phyloP scores from a whole-genome alignment of 1,140 invertebrate genomes.

The Neelides sp. region DNA sequence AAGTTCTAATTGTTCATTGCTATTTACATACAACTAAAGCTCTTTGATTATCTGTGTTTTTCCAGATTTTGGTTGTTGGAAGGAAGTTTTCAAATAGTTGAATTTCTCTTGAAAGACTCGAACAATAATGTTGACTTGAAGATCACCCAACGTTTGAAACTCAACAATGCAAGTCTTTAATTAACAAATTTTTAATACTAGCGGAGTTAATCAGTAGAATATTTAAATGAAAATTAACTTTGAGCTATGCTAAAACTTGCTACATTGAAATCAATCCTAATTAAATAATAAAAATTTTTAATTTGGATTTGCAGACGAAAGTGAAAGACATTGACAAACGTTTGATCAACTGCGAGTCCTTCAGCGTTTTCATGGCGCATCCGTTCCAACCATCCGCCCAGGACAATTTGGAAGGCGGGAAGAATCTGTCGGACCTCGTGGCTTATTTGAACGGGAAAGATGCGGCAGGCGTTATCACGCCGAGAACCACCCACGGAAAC shows the following conservation, averaged over 20 bases:
- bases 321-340: constrained; percentile 88
- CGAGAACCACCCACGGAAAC: too few relatives aligned
- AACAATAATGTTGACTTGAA: constrained; percentile 74
- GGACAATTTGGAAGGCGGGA: constrained; percentile 13
- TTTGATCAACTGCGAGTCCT: constrained; percentile 81
- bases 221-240: too few relatives aligned
- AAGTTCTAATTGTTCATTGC: too few relatives aligned
- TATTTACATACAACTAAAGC: too few relatives aligned
- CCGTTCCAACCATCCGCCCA: too few relatives aligned
- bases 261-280: too few relatives aligned
- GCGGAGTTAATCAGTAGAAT: background rate
- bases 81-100: constrained; percentile 86
- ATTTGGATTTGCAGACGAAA: constrained; percentile 50
- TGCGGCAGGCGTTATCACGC: constrained; percentile 88
- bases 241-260: too few relatives aligned
- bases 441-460: constrained; percentile 96
- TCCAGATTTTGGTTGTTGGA: constrained; percentile 71
- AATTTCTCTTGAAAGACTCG: constrained; percentile 82
- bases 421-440: constrained; percentile 67
- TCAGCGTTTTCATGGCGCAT: constrained; percentile 67
- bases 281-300: too few relatives aligned
- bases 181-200: background rate
- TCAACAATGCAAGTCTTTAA: constrained; percentile 57
- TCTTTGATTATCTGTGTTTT: too few relatives aligned
- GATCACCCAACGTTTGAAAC: constrained; percentile 83